Percentiles rank a stretch among this genome's conserved stretches.
Conservation (phyloP, 2,797 vertebrate species). For the Enteromius argenteus region DNA sequence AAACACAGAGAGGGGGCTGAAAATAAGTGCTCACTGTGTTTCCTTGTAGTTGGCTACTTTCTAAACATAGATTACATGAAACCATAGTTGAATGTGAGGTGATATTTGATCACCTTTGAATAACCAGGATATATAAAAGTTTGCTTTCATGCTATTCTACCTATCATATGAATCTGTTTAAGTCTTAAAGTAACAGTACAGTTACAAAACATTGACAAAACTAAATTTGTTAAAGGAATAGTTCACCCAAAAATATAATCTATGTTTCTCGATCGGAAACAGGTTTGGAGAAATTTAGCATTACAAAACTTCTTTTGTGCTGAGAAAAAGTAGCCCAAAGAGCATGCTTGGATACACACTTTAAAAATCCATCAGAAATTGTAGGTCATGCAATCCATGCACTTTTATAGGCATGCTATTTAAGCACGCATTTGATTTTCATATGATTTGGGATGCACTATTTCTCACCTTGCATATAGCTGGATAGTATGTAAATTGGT, state of each 20-base stretch:
- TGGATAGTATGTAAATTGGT: slow-evolving; percentile 13
- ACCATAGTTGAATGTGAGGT: not conserved
- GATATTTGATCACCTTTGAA: not conserved
- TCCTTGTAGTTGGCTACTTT: slow-evolving; percentile 2
- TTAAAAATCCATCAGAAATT: slow-evolving; percentile 11
- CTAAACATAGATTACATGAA: slow-evolving; percentile 8
- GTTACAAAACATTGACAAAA: not conserved
- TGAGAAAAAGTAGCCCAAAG: not conserved
- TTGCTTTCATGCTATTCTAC: not conserved
- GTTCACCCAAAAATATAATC: not conserved
- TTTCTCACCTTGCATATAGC: slow-evolving; percentile 14
- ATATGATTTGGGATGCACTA: not conserved
- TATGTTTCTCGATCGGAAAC: not conserved
- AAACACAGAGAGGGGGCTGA: slow-evolving; percentile 6
- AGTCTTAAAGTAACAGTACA: not conserved
- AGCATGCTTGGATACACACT: not conserved
- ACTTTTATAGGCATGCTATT: not conserved
- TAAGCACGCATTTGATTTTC: not conserved
- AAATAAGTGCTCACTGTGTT: not conserved
- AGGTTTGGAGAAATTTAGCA: not conserved
- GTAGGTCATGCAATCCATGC: not conserved
- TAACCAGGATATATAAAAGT: not conserved
- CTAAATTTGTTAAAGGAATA: not conserved
- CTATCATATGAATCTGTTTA: not conserved
- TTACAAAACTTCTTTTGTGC: not conserved